Conservation (phyloP, 2,797 vertebrate species). For the Sebastiscus tertius region DNA sequence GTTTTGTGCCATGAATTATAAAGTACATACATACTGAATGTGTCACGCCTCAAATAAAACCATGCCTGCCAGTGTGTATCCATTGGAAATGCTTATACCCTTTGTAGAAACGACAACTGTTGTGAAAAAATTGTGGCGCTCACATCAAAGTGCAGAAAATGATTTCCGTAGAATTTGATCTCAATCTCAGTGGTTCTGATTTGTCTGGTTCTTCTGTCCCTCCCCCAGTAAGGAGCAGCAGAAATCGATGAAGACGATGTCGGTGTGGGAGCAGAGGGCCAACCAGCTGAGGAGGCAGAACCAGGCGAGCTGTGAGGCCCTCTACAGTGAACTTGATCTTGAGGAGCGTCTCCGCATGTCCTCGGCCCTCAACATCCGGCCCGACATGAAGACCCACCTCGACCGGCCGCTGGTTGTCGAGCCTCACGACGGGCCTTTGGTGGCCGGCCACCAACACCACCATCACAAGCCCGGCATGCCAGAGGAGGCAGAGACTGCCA, state of each 20-base stretch:
- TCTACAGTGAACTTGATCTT: conserved; percentile 91
- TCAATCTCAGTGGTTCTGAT: not conserved
- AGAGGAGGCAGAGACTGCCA: conserved; percentile 44
- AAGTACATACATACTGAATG: conserved; percentile 28
- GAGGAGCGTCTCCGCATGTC: conserved; percentile 87
- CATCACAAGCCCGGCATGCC: conserved; percentile 67
- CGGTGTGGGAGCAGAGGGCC: conserved; percentile 95
- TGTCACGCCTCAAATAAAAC: conserved; percentile 21
- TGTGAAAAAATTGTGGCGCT: not conserved
- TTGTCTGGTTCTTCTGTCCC: conserved; percentile 4
- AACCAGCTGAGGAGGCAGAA: conserved; percentile 92
- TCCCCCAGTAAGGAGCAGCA: conserved; percentile 90
- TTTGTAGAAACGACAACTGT: not conserved
- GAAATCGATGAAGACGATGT: conserved; percentile 90
- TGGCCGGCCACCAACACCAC: conserved; percentile 69
- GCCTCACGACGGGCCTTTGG: conserved; percentile 67
- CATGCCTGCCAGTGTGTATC: conserved; percentile 19
- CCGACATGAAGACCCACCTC: conserved; percentile 94
- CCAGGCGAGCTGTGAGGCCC: conserved; percentile 90
- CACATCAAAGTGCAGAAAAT: not conserved
- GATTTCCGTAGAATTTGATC: not conserved
- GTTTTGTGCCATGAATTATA: conserved; percentile 21
- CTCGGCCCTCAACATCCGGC: conserved; percentile 87
- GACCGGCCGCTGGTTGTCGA: conserved; percentile 94
- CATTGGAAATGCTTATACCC: conserved; percentile 2